Evolutionary conservation across 1,140 invertebrate genomes (phyloP).

Genomic region (Conus betulinus): DNA sequence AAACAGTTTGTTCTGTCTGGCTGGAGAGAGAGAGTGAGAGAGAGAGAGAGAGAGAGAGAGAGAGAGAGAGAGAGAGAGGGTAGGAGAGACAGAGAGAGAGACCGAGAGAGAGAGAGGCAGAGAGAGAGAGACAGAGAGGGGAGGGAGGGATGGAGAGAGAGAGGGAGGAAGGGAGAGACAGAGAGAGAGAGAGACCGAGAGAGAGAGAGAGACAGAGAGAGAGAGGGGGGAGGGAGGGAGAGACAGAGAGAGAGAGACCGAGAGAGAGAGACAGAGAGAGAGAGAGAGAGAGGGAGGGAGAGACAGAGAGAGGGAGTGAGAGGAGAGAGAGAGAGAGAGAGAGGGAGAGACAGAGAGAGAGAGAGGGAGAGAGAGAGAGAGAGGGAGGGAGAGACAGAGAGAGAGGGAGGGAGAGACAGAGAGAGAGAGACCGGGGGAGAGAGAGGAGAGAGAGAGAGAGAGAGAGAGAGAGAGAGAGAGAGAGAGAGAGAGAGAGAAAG

Average conservation of each 20-base stretch:
- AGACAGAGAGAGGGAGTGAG: conserved; percentile 22
- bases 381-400: no score
- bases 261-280: conserved; percentile 14
- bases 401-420: no score
- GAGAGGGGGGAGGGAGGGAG: background rate
- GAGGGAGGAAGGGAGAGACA: background rate
- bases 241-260: conserved; percentile 28
- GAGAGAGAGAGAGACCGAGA: conserved; percentile 20
- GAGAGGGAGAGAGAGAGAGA: background rate
- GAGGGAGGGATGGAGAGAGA: conserved; percentile 11
- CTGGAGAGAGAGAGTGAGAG: conserved; percentile 27
- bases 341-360: background rate
- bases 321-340: conserved; percentile 32
- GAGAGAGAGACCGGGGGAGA: no score
- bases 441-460: no score
- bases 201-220: conserved; percentile 4
- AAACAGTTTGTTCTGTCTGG: background rate
- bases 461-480: conserved; percentile 7
- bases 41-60: conserved; percentile 31
- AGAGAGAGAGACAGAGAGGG: no score
- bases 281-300: conserved; percentile 29
- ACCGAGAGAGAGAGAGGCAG: background rate
- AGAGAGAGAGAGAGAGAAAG: background rate
- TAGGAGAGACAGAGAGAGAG: background rate
- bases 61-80: conserved; percentile 16